phyloP scores from a whole-genome alignment of 1,140 invertebrate genomes.

The Homalodisca vitripennis region DNA sequence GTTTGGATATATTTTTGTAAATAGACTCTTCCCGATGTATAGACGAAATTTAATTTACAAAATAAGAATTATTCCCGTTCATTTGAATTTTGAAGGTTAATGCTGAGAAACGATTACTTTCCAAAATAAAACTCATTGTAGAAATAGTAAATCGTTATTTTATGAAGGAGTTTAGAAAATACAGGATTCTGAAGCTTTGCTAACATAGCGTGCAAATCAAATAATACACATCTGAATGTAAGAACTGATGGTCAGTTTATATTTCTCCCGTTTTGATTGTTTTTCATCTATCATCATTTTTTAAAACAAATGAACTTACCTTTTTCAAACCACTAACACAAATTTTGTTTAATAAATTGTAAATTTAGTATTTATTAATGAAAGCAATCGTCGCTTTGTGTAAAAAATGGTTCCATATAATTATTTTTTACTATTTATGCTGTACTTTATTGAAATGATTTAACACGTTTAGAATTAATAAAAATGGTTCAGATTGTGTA shows the following conservation, averaged over 20 bases:
- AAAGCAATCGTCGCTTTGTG: not conserved
- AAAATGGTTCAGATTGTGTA: too few species aligned
- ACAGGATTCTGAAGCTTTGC: slow-evolving; percentile 4
- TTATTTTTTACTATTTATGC: not conserved
- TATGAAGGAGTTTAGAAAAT: slow-evolving; percentile 1
- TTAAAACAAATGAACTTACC: not conserved
- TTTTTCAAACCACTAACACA: not conserved
- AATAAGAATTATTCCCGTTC: not conserved
- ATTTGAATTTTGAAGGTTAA: not conserved
- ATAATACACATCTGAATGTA: not conserved
- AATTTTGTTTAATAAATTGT: not conserved
- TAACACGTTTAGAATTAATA: too few species aligned
- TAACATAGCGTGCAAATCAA: not conserved
- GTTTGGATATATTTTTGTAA: not conserved
- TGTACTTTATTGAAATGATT: too few species aligned
- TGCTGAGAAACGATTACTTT: not conserved
- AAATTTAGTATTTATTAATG: not conserved
- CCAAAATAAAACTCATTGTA: not conserved
- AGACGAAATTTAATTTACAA: not conserved
- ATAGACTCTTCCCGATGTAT: not conserved
- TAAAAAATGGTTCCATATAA: too few species aligned
- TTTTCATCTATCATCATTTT: not conserved
- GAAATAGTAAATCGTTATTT: slow-evolving; percentile 2
- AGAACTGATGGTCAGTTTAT: not conserved
- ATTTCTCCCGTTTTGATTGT: not conserved